Base-by-base conservation (phyloP, 2,113 vertebrate species). In the Peromyscus polionotus region DNA sequence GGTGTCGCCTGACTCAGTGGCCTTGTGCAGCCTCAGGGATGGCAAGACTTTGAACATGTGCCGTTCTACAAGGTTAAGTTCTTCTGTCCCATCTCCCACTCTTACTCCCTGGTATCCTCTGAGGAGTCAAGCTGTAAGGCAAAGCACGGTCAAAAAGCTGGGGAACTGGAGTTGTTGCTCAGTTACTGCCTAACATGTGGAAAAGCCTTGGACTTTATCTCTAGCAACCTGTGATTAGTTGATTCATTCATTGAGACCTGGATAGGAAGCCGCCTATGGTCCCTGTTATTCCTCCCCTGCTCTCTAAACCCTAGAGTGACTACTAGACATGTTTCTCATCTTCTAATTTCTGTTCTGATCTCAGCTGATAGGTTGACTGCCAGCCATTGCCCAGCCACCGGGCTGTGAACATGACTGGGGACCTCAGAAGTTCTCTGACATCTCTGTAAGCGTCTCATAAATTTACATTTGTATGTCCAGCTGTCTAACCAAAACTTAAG, bases 401-500 rank as follows among this genome's bases (percentile, higher is more conserved):
- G 42, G 31, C 24, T 81, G 75, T 2, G 4, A 88, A 68, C 45
- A 61, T 5, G 76, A 67, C 16, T 67, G 28, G 45, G n/a, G 17
- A 83, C 57, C n/a, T 95, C 42, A n/a, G 67, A 91, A 93, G 92
- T 75, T 81, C 42, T 57, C 88, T 79, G 86, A 61, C 31, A 68
- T 36, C 8, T 3, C 54, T 17, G 14, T 63, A 85, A 72, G 31
- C 87, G 20, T 93, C 70, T 84, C 88, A 61, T 90, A 86, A 57
- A 88, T 90, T 83, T 88, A 94, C 20, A 95, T 48, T 87, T 83
- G 73, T 63, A 90, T 81, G 93, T 28, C 68, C 28, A 97, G 81
- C 85, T 96, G 42, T 88, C 76, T 70, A 28, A 95, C 61, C 87
- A 61, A 95, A 97, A 79, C 54, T 90, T 90, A 72, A 97, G 77